A percentile compares a stretch with the other conserved stretches of the same genome.
phyloP scores from a whole-genome alignment of 53 echinoderm and acorn worm species.

The Stichopus horrens region DNA sequence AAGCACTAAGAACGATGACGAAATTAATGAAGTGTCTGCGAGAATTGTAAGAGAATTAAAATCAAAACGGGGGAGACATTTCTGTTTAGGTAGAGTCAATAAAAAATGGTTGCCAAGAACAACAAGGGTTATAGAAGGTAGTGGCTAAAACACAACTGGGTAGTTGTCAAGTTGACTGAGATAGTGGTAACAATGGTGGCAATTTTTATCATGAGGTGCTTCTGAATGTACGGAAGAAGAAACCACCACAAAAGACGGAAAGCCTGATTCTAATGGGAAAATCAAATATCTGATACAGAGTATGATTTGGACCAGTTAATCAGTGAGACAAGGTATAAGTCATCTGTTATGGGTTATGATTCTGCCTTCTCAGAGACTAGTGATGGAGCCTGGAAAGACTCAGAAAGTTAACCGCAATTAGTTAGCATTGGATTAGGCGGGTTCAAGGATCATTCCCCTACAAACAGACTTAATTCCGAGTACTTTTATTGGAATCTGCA shows the following conservation, averaged over 20 bases:
- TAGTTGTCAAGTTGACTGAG: background rate
- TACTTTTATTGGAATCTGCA: no score
- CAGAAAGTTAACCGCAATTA: no score
- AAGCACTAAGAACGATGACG: conserved; percentile 34
- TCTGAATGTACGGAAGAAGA: background rate
- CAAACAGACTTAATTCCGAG: no score
- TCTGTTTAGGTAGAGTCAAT: background rate
- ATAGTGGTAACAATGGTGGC: background rate
- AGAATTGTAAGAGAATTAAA: conserved; percentile 27
- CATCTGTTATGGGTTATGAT: no score
- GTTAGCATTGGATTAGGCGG: no score
- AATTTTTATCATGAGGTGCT: background rate
- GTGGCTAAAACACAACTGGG: conserved; percentile 28
- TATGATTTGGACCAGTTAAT: conserved; percentile 18
- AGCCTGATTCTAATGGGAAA: conserved; percentile 17
- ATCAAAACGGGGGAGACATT: conserved; percentile 36
- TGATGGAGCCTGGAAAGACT: no score
- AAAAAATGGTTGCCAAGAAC: conserved; percentile 17
- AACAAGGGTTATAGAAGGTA: conserved; percentile 20
- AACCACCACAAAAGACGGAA: background rate
- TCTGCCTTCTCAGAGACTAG: no score
- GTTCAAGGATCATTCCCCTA: no score
- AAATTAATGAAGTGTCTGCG: conserved; percentile 9
- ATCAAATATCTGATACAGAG: conserved; percentile 35
- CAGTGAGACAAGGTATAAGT: no score